Evolutionary conservation across 2,113 vertebrate genomes (phyloP), one percentile per base, ranked within the genome.

Genomic region (Gavialis gangeticus): DNA sequence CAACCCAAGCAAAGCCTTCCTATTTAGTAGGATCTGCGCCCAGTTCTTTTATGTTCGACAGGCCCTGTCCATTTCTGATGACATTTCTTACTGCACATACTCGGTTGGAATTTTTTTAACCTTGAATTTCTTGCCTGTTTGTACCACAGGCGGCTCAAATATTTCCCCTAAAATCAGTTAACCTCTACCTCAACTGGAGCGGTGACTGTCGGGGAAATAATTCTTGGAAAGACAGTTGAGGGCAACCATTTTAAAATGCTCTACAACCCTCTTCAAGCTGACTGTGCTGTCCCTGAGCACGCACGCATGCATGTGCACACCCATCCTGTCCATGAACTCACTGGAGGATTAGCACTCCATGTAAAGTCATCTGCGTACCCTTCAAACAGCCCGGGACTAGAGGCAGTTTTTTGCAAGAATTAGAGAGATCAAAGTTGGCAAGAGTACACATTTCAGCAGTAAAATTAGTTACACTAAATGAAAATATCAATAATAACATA

Each of bases 401-500:
- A 88, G 58, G 64, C 84, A 30, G 10, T 79, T 75, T 46, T 58
- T 90, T 22, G 34, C 3, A 30, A 69, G 77, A 94, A 59, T 37
- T 62, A 60, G 75, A 82, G 89, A 91, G 82, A 85, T 88, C 67
- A 34, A 88, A 87, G 85, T 2, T 94, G 94, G 93, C 91, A 91
- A 78, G 18, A n/a, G 85, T 30, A 4, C 3, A 9, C 46, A 85
- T 88, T 92, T 75, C 79, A 91, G 87, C 93, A 13, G 90, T 77
- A 81, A 89, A 90, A 90, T 71, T 58, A 89, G 90, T 85, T 89
- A 12, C 73, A 69, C 59, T 6, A 58, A 87, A 95, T 64, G 82
- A 88, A 90, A 92, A 90, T 59, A 91, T 93, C 94, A 95, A 90
- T 95, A 95, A 92, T 84, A 93, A 84, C 95, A 95, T 71, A 95